Percentiles rank a stretch among this genome's conserved stretches.
Evolutionary conservation across 2,797 vertebrate species (phyloP).

Genomic region (Eulemur coronatus): DNA sequence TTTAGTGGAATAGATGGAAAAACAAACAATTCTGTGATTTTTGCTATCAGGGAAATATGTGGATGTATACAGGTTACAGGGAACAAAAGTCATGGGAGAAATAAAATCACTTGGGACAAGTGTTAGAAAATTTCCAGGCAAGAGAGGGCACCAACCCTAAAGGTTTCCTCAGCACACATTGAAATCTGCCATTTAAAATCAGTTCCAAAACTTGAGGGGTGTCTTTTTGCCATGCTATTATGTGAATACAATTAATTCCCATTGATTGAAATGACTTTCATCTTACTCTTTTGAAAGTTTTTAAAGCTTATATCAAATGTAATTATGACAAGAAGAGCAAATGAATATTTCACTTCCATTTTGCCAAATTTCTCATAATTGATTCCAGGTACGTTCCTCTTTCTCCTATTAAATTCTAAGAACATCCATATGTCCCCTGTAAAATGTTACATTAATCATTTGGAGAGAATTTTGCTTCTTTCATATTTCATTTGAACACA

Average conservation of each 20-base stretch:
- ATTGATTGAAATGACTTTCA: background rate
- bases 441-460: slow-evolving; percentile 58
- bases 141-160: background rate
- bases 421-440: slow-evolving; percentile 19
- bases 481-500: slow-evolving; percentile 66
- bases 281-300: background rate
- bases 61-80: background rate
- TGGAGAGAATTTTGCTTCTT: slow-evolving; percentile 12
- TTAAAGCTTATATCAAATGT: background rate
- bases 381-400: slow-evolving; percentile 64
- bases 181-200: slow-evolving; percentile 19
- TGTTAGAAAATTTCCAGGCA: background rate
- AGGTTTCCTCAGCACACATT: background rate
- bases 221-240: background rate
- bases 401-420: slow-evolving; percentile 50
- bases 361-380: slow-evolving; percentile 63
- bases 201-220: background rate
- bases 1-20: background rate
- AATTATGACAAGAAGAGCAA: slow-evolving; percentile 51
- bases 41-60: background rate
- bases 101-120: background rate
- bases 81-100: background rate
- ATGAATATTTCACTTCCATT: slow-evolving; percentile 52
- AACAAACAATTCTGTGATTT: background rate
- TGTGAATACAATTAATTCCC: background rate